Conservation (phyloP, 2,888 invertebrate species). For the Drymonia ruficornis region DNA sequence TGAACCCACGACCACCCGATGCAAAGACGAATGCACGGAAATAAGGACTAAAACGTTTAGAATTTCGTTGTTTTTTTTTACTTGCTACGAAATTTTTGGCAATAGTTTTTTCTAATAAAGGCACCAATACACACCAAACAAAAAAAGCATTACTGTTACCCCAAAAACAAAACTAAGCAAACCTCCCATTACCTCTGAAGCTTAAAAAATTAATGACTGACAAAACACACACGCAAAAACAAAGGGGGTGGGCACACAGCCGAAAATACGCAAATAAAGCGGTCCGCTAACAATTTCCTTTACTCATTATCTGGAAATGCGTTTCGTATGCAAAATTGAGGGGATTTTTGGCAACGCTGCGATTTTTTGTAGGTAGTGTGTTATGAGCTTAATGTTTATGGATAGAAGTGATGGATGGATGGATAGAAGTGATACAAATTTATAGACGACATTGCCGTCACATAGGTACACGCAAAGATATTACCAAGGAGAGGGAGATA, state of each 20-base stretch:
- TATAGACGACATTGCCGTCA: too few relatives aligned
- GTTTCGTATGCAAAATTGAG: slow-evolving; percentile 47
- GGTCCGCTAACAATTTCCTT: slow-evolving; percentile 74
- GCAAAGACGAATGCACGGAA: too few relatives aligned
- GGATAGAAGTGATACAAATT: too few relatives aligned
- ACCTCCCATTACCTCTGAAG: slow-evolving; percentile 64
- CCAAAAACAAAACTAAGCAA: slow-evolving; percentile 27
- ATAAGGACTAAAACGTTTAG: too few relatives aligned
- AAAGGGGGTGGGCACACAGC: slow-evolving; percentile 60
- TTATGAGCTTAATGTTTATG: slow-evolving; percentile 10
- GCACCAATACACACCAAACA: too few relatives aligned
- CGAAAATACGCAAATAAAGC: slow-evolving; percentile 71
- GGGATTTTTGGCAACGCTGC: slow-evolving; percentile 39
- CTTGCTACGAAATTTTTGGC: too few relatives aligned
- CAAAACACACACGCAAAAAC: slow-evolving; percentile 73
- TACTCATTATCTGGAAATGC: slow-evolving; percentile 60
- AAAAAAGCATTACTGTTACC: too few relatives aligned
- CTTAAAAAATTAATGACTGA: slow-evolving; percentile 73
- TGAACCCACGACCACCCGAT: too few relatives aligned
- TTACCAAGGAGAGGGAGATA: too few relatives aligned
- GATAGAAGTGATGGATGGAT: background rate
- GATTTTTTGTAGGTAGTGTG: slow-evolving; percentile 19
- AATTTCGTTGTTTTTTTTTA: too few relatives aligned
- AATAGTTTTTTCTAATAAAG: too few relatives aligned
- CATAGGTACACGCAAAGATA: too few relatives aligned